Conservation (phyloP, 1,140 invertebrate species). For the Pentalonia nigronervosa region DNA sequence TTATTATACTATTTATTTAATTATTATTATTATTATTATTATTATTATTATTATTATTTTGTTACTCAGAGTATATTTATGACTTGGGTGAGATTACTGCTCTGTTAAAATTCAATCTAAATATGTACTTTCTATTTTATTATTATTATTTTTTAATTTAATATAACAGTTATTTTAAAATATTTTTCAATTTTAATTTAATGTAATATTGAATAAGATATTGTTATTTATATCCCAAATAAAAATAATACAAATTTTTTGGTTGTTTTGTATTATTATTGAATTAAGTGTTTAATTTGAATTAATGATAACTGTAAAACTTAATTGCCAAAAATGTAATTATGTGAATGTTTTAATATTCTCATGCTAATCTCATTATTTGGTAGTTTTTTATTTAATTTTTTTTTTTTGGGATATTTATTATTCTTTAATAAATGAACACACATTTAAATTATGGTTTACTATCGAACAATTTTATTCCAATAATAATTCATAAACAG, state of each 20-base stretch:
- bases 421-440: not conserved
- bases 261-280: slow-evolving; percentile 20
- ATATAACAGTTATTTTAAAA: slow-evolving; percentile 25
- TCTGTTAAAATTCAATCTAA: not conserved
- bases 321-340: not conserved
- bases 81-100: slow-evolving; percentile 45
- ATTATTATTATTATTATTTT: slow-evolving; percentile 37
- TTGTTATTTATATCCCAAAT: slow-evolving; percentile 38
- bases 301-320: slow-evolving; percentile 1
- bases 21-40: slow-evolving; percentile 39
- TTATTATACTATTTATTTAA: slow-evolving; percentile 45
- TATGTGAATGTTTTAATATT: slow-evolving; percentile 39
- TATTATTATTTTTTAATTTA: slow-evolving; percentile 18
- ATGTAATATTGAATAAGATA: not conserved
- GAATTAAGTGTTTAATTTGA: not conserved
- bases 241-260: not conserved
- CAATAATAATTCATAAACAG: slow-evolving; percentile 18
- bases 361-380: not conserved
- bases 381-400: slow-evolving; percentile 6
- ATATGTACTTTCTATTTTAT: slow-evolving; percentile 15
- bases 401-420: not conserved
- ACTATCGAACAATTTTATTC: slow-evolving; percentile 14
- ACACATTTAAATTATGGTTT: not conserved
- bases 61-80: slow-evolving; percentile 18
- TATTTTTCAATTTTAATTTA: slow-evolving; percentile 11